Evolutionary conservation across 1,140 invertebrate species (phyloP).

Genomic region (Drosophila eugracilis): DNA sequence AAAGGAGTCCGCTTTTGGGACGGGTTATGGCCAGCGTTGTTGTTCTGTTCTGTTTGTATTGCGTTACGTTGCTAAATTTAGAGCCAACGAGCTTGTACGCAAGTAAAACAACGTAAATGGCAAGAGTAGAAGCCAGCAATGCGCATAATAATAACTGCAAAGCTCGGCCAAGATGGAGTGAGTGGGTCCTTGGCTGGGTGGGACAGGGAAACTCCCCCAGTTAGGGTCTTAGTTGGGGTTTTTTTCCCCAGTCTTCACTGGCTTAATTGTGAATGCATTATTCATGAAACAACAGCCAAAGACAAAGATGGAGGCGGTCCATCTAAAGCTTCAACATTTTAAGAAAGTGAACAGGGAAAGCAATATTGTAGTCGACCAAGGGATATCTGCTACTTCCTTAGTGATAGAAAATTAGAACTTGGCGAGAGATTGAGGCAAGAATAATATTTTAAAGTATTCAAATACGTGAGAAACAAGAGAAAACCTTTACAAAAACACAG

Average conservation of each 20-base stretch:
- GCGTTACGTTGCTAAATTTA: constrained; percentile 67
- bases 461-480: too few relatives aligned
- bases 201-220: constrained; percentile 15
- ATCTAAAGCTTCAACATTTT: constrained; percentile 30
- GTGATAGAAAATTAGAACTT: not conserved
- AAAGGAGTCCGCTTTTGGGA: constrained; percentile 31
- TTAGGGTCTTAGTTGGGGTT: constrained; percentile 43
- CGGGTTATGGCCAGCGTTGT: constrained; percentile 14
- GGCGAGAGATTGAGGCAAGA: not conserved
- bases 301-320: constrained; percentile 24
- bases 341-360: constrained; percentile 3
- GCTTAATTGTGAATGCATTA: constrained; percentile 82
- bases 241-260: constrained; percentile 48
- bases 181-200: not conserved
- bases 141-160: constrained; percentile 69
- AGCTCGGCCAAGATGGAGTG: constrained; percentile 14
- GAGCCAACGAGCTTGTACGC: constrained; percentile 56
- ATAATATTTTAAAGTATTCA: not conserved
- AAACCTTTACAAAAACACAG: too few relatives aligned
- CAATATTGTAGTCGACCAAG: not conserved
- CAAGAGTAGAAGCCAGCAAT: constrained; percentile 36
- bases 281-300: constrained; percentile 64
- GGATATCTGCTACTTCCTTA: not conserved
- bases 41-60: constrained; percentile 47
- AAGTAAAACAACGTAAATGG: constrained; percentile 55